phyloP scores from a whole-genome alignment of 1,140 invertebrate genomes.

The Lucilia sericata region DNA sequence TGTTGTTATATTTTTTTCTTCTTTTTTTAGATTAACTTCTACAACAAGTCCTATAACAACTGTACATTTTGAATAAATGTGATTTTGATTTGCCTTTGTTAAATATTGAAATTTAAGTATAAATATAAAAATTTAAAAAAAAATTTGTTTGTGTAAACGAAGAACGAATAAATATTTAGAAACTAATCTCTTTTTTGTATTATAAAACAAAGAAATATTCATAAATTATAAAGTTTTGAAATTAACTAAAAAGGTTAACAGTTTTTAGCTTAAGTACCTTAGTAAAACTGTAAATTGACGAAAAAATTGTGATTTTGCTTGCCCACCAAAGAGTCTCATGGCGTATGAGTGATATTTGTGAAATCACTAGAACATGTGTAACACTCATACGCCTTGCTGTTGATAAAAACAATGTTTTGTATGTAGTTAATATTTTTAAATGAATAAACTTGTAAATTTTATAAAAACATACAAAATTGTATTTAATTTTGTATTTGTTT shows the following conservation, averaged over 20 bases:
- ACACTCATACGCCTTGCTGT: not conserved
- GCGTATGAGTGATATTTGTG: not conserved
- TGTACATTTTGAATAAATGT: constrained; percentile 61
- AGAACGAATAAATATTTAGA: too few species aligned
- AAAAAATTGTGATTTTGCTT: too few species aligned
- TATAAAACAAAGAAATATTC: not conserved
- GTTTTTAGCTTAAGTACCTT: too few species aligned
- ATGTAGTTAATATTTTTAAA: not conserved
- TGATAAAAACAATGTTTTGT: too few species aligned
- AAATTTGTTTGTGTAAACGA: too few species aligned
- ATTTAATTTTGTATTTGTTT: too few species aligned
- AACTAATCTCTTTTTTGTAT: not conserved
- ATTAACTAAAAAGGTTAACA: too few species aligned
- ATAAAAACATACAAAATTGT: too few species aligned
- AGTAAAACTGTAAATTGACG: too few species aligned
- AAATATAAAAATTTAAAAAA: not conserved
- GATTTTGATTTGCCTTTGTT: not conserved
- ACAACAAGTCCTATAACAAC: constrained; percentile 60
- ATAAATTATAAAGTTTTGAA: not conserved
- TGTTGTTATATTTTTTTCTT: constrained; percentile 44
- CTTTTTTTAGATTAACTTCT: constrained; percentile 61
- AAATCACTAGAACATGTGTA: not conserved
- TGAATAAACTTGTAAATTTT: not conserved
- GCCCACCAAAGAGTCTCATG: not conserved
- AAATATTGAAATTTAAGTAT: not conserved